Conservation (phyloP, 2,113 vertebrate genomes). For the Puntigrus tetrazona region DNA sequence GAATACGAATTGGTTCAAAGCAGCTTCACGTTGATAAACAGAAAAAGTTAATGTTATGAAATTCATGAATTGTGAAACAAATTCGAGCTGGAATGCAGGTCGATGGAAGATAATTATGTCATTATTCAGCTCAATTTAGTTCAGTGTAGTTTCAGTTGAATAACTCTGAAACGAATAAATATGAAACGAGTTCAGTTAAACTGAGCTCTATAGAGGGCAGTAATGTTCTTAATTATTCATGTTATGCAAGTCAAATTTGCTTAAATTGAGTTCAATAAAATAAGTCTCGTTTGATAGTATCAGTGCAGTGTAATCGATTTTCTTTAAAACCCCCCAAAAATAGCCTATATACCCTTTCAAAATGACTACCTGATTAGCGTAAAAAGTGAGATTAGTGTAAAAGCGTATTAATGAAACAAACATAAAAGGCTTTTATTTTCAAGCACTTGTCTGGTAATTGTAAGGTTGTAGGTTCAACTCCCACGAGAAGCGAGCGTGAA, state of each 20-base stretch:
- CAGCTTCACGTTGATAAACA: neutral
- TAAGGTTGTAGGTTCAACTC: neutral
- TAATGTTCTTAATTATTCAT: neutral
- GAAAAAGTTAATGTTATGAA: neutral
- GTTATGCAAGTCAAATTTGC: neutral
- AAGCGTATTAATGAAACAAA: neutral
- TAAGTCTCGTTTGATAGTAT: no score
- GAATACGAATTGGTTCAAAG: neutral
- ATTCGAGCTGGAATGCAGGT: neutral
- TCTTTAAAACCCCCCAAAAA: neutral
- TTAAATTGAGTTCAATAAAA: neutral
- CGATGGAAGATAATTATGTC: neutral
- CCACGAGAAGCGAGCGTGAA: neutral
- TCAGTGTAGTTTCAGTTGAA: no score
- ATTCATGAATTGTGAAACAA: no score
- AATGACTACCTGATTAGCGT: neutral
- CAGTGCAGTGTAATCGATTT: no score
- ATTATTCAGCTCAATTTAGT: neutral
- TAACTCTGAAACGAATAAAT: no score
- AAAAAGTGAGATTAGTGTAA: no score
- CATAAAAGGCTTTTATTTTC: neutral
- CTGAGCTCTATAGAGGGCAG: neutral
- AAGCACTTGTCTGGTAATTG: neutral
- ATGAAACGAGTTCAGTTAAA: neutral
- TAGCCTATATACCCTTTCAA: neutral